A percentile compares a stretch with the other conserved stretches of the same genome.
Conservation (phyloP, 2,888 invertebrate species). For the Biston betularia region DNA sequence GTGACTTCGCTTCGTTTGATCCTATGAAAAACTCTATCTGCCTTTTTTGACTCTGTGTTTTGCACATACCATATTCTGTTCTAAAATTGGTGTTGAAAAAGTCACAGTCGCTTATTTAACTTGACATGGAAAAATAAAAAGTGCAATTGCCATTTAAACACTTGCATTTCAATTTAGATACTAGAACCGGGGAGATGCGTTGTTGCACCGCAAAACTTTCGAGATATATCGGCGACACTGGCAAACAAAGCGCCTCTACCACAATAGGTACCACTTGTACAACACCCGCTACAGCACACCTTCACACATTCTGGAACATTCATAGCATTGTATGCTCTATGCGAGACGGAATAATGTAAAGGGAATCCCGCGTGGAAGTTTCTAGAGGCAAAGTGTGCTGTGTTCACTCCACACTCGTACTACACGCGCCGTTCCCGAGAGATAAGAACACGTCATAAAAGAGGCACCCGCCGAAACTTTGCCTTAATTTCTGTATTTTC, state of each 20-base stretch:
- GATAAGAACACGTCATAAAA: constrained; percentile 83
- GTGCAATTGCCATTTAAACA: constrained; percentile 43
- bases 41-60: not conserved
- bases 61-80: not conserved
- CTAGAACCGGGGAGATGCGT: constrained; percentile 59
- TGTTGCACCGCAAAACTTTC: constrained; percentile 75
- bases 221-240: constrained; percentile 81
- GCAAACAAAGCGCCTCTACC: constrained; percentile 76
- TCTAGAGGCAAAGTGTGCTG: constrained; percentile 50
- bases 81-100: no score
- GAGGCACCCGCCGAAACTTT: constrained; percentile 77
- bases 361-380: constrained; percentile 47
- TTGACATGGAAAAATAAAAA: constrained; percentile 3
- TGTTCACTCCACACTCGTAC: constrained; percentile 58
- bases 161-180: constrained; percentile 56
- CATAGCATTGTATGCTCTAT: constrained; percentile 56
- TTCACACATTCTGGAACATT: constrained; percentile 39
- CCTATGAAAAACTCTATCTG: no score
- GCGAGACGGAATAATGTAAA: constrained; percentile 52
- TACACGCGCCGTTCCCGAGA: constrained; percentile 67
- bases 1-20: no score
- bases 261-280: constrained; percentile 76
- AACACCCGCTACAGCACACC: constrained; percentile 58
- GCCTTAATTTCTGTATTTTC: constrained; percentile 75
- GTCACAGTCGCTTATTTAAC: not conserved